Conservation (phyloP, 2,888 invertebrate species). For the Dendrolimus pini region DNA sequence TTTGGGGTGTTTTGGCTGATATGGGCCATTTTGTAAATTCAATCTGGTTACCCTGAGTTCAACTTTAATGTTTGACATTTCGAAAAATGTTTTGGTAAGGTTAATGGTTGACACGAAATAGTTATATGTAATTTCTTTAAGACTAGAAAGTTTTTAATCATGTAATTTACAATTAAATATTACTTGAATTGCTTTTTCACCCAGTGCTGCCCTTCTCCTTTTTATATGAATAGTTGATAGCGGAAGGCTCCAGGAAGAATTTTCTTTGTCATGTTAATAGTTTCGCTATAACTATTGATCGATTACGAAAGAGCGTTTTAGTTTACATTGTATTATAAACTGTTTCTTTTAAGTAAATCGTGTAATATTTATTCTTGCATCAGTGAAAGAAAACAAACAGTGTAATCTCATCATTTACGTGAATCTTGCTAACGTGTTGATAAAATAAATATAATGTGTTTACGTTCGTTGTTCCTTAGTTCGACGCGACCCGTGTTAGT, state of each 20-base stretch:
- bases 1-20: too few relatives aligned
- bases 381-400: constrained; percentile 12
- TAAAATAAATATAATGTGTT: constrained; percentile 32
- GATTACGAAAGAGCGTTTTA: constrained; percentile 68
- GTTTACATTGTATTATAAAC: constrained; percentile 20
- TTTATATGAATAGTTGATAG: constrained; percentile 13
- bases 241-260: constrained; percentile 25
- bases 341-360: constrained; percentile 14
- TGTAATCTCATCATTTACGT: constrained; percentile 13
- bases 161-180: constrained; percentile 31
- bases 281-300: constrained; percentile 67
- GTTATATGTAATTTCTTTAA: background rate
- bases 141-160: constrained; percentile 18
- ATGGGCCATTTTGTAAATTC: too few relatives aligned
- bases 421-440: constrained; percentile 32
- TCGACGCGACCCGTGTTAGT: constrained; percentile 5
- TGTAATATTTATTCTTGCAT: constrained; percentile 20
- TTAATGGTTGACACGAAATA: constrained; percentile 48
- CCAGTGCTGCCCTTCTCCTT: constrained; percentile 26
- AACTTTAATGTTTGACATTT: background rate
- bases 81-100: constrained; percentile 42
- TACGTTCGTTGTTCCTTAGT: constrained; percentile 33
- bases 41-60: too few relatives aligned
- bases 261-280: constrained; percentile 69
- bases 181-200: constrained; percentile 20